A percentile compares a stretch with the other conserved stretches of the same genome.
These are phyloP conservation scores for Saiga tatarica DNA, from an alignment of 2,113 vertebrate species.

Conservation along the genomic window DNA sequence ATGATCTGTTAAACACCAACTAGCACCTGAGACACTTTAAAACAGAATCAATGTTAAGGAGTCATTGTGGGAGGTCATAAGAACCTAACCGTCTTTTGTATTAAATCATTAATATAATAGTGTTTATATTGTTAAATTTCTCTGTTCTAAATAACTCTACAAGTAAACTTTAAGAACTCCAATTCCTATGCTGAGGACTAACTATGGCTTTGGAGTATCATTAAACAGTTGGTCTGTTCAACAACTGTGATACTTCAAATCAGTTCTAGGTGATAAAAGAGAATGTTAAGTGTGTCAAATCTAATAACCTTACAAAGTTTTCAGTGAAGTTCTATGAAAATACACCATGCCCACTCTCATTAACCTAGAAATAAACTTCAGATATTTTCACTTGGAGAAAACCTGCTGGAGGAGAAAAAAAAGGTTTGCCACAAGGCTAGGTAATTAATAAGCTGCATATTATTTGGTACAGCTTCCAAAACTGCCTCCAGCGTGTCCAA, in stretches of 20 bases:
- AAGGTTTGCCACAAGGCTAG: background rate
- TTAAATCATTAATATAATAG: background rate
- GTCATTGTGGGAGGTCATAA: background rate
- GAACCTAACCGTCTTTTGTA: background rate
- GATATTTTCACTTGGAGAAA: background rate
- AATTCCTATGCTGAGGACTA: background rate
- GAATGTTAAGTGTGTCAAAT: background rate
- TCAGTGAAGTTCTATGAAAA: background rate
- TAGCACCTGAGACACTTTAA: background rate
- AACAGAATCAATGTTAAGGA: background rate
- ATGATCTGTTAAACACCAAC: background rate
- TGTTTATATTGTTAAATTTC: background rate
- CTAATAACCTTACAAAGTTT: background rate
- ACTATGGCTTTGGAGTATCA: background rate
- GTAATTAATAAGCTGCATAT: background rate
- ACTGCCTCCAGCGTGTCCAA: background rate
- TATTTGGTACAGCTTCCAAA: background rate
- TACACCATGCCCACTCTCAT: background rate
- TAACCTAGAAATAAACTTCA: constrained; percentile 18
- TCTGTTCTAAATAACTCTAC: constrained; percentile 11
- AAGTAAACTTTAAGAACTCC: background rate
- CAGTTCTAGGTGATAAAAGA: background rate
- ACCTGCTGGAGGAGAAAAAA: background rate
- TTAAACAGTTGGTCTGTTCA: background rate
- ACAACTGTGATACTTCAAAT: background rate